Conservation (phyloP, 2,113 vertebrate genomes). For the Caloenas nicobarica region DNA sequence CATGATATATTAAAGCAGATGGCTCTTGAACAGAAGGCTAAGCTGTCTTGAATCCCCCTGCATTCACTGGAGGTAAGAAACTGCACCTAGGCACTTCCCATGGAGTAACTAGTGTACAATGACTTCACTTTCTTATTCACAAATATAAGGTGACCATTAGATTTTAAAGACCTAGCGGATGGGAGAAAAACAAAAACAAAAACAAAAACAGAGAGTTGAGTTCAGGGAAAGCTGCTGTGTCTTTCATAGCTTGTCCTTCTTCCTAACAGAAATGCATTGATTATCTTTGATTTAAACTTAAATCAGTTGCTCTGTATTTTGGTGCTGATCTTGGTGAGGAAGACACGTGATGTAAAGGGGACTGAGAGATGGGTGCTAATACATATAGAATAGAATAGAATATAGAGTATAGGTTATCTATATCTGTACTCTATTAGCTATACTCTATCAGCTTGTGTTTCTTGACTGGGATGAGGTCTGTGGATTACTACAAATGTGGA, state of each 20-base stretch:
- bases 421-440: no score
- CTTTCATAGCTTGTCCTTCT: background rate
- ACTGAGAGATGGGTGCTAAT: background rate
- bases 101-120: slow-evolving; percentile 62
- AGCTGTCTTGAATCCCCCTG: slow-evolving; percentile 28
- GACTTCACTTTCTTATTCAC: slow-evolving; percentile 38
- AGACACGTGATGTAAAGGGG: background rate
- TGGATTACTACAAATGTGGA: background rate
- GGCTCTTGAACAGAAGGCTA: slow-evolving; percentile 55
- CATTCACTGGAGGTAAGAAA: slow-evolving; percentile 21
- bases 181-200: background rate
- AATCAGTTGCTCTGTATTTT: background rate
- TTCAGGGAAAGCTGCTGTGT: background rate
- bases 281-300: background rate
- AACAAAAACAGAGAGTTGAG: background rate
- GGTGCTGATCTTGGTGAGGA: background rate
- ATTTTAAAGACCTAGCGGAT: slow-evolving; percentile 49
- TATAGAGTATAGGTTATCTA: no score
- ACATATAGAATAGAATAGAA: background rate
- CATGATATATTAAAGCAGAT: slow-evolving; percentile 52
- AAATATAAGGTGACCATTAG: slow-evolving; percentile 41
- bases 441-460: background rate
- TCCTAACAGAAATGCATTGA: background rate
- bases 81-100: slow-evolving; percentile 41
- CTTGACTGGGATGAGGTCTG: background rate